Evolutionary conservation across 1,140 invertebrate species (phyloP), one percentile per base, ranked within the genome.

Genomic region (Nasonia giraulti): DNA sequence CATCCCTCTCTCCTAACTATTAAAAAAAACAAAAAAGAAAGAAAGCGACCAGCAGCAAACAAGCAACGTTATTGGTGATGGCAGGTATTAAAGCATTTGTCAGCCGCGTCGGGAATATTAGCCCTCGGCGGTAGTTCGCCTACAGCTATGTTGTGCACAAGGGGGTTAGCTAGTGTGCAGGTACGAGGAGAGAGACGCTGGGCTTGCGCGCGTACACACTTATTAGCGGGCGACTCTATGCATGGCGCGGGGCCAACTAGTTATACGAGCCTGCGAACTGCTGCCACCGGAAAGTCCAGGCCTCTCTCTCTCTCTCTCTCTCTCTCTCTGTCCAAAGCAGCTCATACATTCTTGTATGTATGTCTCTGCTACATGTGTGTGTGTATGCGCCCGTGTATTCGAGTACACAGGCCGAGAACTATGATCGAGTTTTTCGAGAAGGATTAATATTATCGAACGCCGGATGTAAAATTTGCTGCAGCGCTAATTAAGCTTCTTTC

Each of bases 81-180:
- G 88, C 90, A 91, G 90, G 90, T 90, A 90, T 91, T 91, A 90
- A 90, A 89, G 89, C 90, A 91, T 91, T 91, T 91, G 90, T 91
- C 90, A 90, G 88, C 37, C 27, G 33, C 85, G 82, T 80, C 77
- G 88, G 86, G 89, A 90, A 90, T 91, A 90, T 91, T 91, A 90
- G 90, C 87, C 78, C 11, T 33, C 75, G 44, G 68, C 6, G 50
- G 27, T 55, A 71, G 47, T 74, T 55, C 37, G 74, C 50, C 73
- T 74, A 82, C 37, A 33, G 10, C 20, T n/a, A 7, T 62, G 17
- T n/a, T n/a, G 55, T n/a, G 55, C 80, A 37, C 11, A 79, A 5
- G 50, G 27, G 33, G 55, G 11, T 20, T 71, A 3, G 23, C 68
- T 33, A 14, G 27, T 37, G 27, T 37, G 4, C 75, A 55, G 44